Base-by-base conservation (phyloP, 2,888 invertebrate genomes). In the Diploptera punctata region DNA sequence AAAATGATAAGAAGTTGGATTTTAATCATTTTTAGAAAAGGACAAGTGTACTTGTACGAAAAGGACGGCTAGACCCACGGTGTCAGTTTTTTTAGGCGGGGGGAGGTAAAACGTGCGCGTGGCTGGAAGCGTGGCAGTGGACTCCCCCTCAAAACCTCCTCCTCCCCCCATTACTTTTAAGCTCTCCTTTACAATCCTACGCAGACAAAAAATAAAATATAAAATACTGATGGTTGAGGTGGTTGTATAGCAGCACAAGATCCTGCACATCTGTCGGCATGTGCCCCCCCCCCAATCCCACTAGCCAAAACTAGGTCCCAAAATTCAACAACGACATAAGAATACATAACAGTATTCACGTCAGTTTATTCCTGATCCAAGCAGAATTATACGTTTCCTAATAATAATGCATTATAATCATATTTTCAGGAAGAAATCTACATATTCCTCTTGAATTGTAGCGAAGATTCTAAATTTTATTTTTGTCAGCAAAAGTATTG, bases 101-200 rank as follows among this genome's bases (percentile, higher is more conserved):
- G 43, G 67, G 54, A 43, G 67, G 13, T 18, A 38, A 10, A 57
- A 57, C 62, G 70, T 67, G 54, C 57, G 38, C 74, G 74, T 71
- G 74, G 68, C 57, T 21, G 19, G 68, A 71, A 74, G 72, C 70
- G 74, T 74, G 74, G 72, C 31, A 43, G 67, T 70, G 24, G 44
- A 62, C 67, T 38, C 44, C 67, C 71, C 19, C 49, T 19, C 67
- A 49, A 16, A 44, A 31, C 4, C 16, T 29, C 29, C 29, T 29
- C 29, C 3, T 29, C 57, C 57, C 29, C 33, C 33, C n/a, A 7
- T 7, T 33, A 33, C 29, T 52, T n/a, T 29, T 29, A n/a, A 31
- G 54, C 54, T 54, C 10, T 26, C 29, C 57, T 57, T 29, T 57
- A 57, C 57, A 57, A 57, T 57, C 57, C 57, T 13, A 57, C 31